Evolutionary conservation across 1,140 invertebrate species (phyloP).

Genomic region (Diachasma alloeum): DNA sequence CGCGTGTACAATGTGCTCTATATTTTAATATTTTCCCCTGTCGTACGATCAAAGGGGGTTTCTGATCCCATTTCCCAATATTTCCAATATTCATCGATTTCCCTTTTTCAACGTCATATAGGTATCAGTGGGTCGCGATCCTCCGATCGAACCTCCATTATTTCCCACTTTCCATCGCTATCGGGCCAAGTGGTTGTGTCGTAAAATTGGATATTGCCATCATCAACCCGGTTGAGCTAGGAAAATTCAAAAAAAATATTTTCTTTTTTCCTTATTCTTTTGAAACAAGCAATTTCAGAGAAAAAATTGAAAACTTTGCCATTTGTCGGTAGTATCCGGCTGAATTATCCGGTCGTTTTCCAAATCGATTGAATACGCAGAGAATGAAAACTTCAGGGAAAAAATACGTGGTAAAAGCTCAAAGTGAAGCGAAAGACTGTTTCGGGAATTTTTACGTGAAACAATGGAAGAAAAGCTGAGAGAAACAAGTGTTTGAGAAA

Average conservation of each 20-base stretch:
- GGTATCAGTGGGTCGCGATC: not conserved
- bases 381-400: too few relatives aligned
- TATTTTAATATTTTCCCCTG: constrained; percentile 8
- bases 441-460: too few relatives aligned
- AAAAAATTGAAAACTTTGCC: too few relatives aligned
- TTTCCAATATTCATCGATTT: constrained; percentile 13
- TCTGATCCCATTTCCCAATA: not conserved
- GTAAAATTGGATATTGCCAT: not conserved
- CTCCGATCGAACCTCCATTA: not conserved
- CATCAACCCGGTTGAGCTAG: not conserved
- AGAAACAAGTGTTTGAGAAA: too few relatives aligned
- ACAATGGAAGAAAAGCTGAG: too few relatives aligned
- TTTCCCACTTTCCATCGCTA: not conserved
- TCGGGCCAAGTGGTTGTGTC: not conserved
- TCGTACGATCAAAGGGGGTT: not conserved
- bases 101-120: not conserved
- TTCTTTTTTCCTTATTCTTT: not conserved
- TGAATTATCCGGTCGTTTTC: too few relatives aligned
- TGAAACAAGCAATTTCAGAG: too few relatives aligned
- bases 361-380: too few relatives aligned
- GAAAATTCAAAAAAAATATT: not conserved
- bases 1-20: not conserved
- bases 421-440: too few relatives aligned
- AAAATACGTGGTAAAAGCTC: too few relatives aligned
- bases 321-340: too few relatives aligned